phyloP scores from a whole-genome alignment of 1,140 invertebrate species.

The Ceratosolen solmsi region DNA sequence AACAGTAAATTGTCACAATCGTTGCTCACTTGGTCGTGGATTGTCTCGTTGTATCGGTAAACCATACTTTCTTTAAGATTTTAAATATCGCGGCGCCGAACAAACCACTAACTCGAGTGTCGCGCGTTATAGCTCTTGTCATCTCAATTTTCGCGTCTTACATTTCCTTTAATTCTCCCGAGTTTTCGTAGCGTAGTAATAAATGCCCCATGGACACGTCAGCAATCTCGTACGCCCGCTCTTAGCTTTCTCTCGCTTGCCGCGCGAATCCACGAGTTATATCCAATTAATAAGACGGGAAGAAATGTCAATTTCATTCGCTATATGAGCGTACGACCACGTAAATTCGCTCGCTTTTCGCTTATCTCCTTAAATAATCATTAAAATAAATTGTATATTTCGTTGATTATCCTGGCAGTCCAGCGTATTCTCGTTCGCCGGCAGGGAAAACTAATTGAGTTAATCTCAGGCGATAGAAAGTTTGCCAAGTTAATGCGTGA shows the following conservation, averaged over 20 bases:
- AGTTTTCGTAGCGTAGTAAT: not conserved
- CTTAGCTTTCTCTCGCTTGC: not conserved
- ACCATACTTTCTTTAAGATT: not conserved
- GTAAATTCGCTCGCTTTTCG: not conserved
- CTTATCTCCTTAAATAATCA: not conserved
- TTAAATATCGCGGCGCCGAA: not conserved
- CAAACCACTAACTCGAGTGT: not conserved
- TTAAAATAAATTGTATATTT: not conserved
- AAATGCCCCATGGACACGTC: constrained; percentile 9
- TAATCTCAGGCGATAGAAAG: constrained; percentile 23
- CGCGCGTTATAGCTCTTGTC: not conserved
- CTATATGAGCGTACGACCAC: not conserved
- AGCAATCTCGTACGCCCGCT: not conserved
- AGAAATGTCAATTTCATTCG: not conserved
- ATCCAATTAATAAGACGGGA: not conserved
- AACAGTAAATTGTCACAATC: too few species aligned
- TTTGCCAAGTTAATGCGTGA: not conserved
- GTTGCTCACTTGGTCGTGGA: too few species aligned
- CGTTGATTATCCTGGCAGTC: too few species aligned
- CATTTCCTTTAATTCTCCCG: not conserved
- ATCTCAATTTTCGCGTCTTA: not conserved
- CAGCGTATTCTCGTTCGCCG: not conserved
- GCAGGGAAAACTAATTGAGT: constrained; percentile 21
- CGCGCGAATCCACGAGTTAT: not conserved
- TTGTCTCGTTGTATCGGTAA: too few species aligned